Evolutionary conservation across 2,888 invertebrate genomes (phyloP).

Genomic region (Tryphoninae sp.): DNA sequence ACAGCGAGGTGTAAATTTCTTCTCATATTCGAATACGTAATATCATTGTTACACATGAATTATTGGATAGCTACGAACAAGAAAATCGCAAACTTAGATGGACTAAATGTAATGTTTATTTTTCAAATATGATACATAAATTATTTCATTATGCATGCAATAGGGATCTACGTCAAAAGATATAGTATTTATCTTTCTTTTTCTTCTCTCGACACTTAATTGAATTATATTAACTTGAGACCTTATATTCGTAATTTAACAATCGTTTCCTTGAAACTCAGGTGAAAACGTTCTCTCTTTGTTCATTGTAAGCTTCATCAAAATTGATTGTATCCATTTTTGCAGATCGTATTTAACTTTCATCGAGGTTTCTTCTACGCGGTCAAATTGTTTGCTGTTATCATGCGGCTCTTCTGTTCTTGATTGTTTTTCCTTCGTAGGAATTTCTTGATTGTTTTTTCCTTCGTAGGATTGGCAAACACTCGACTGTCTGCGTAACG

Average conservation of each 20-base stretch:
- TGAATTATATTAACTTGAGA: slow-evolving; percentile 48
- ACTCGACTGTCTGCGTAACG: background rate
- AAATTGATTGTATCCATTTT: slow-evolving; percentile 18
- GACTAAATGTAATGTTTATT: slow-evolving; percentile 78
- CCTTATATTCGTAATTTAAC: slow-evolving; percentile 33
- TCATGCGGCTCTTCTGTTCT: slow-evolving; percentile 10
- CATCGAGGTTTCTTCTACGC: slow-evolving; percentile 26
- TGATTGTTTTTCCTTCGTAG: slow-evolving; percentile 27
- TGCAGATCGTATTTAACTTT: slow-evolving; percentile 35
- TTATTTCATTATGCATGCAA: slow-evolving; percentile 75
- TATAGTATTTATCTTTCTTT: slow-evolving; percentile 33
- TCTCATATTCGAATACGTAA: slow-evolving; percentile 1
- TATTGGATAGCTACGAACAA: background rate
- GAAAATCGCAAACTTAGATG: slow-evolving; percentile 42
- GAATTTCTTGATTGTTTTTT: slow-evolving; percentile 44
- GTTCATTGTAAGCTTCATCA: background rate
- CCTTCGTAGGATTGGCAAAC: background rate
- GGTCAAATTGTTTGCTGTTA: slow-evolving; percentile 10
- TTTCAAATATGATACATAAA: slow-evolving; percentile 75
- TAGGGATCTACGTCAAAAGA: slow-evolving; percentile 67
- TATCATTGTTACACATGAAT: background rate
- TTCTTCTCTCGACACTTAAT: slow-evolving; percentile 31
- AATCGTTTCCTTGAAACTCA: slow-evolving; percentile 39
- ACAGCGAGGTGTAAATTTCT: slow-evolving; percentile 63
- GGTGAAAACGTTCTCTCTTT: slow-evolving; percentile 50